Base-by-base conservation (phyloP, 2,888 invertebrate species). In the Encarsia formosa region DNA sequence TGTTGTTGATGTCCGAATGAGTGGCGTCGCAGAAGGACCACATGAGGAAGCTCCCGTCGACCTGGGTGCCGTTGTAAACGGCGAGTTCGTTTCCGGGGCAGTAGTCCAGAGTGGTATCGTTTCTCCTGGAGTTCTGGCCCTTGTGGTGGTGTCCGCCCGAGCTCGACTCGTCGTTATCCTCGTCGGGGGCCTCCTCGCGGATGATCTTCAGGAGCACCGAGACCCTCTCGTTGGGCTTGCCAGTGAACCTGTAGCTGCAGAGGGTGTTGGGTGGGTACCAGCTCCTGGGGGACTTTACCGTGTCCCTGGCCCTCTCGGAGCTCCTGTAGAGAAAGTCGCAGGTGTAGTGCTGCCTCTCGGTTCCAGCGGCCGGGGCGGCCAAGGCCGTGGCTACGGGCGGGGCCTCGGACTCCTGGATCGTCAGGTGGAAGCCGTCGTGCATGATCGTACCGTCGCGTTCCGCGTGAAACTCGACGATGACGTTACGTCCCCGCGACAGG, bases 21-120 rank as follows among this genome's bases (percentile, higher is more conserved):
- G 64, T 63, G n/a, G 61, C 59, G 29, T 69, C 69, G 52, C 69
- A 69, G 51, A 65, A 69, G 5, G 69, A 69, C 69, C 69, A 69
- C 53, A 68, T 58, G 22, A 69, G 51, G 15, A 62, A 58, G 16
- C 63, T 67, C 31, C 59, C 60, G 37, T 65, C 67, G 8, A 63
- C 57, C 54, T 67, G 57, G 5, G 61, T 59, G 13, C 68, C 62
- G 45, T 69, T 69, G 56, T 68, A 69, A 44, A 69, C 66, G 22
- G 67, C 62, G 19, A 69, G 66, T 50, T 69, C 69, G 26, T 69
- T 69, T 8, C 69, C 68, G 1, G 61, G 59, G 29, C 69, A 69
- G 39, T 64, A 63, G 50, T 63, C 63, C 9, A 43, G 15, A 6
- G 55, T 44, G 6, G 55, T 44, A 2, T 56, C 59, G 52, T 63